Percentiles rank a stretch among this genome's conserved stretches.
phyloP scores from a whole-genome alignment of 2,113 vertebrate species.

The Limnothrissa miodon region DNA sequence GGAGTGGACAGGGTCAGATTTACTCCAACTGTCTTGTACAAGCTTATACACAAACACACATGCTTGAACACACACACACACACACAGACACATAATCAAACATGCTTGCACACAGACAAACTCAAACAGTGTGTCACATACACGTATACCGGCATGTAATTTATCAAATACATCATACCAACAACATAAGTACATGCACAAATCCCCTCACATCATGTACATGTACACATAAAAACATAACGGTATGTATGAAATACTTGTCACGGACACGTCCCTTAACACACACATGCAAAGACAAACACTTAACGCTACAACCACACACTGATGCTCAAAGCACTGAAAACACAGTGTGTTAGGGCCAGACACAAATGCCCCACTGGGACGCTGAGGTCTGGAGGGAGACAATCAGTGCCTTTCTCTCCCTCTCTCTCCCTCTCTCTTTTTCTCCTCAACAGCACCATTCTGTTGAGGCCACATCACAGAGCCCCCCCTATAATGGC shows the following conservation, averaged over 20 bases:
- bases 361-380: neutral
- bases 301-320: conserved; percentile 36
- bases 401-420: neutral
- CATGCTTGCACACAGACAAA: too few relatives aligned
- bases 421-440: neutral
- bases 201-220: neutral
- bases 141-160: too few relatives aligned
- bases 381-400: neutral
- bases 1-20: neutral
- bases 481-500: neutral
- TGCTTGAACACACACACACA: neutral
- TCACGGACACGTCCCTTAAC: conserved; percentile 18
- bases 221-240: neutral
- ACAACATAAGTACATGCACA: too few relatives aligned
- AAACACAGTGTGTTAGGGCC: neutral
- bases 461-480: neutral
- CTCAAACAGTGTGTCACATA: neutral
- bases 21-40: neutral
- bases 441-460: neutral
- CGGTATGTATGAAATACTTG: neutral
- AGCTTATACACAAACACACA: neutral
- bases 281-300: conserved; percentile 24
- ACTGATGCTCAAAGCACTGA: conserved; percentile 13
- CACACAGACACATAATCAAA: neutral
- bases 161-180: too few relatives aligned